These are phyloP conservation scores for Fulica atra DNA, from an alignment of 2,113 vertebrate genomes.

Conservation along the genomic window DNA sequence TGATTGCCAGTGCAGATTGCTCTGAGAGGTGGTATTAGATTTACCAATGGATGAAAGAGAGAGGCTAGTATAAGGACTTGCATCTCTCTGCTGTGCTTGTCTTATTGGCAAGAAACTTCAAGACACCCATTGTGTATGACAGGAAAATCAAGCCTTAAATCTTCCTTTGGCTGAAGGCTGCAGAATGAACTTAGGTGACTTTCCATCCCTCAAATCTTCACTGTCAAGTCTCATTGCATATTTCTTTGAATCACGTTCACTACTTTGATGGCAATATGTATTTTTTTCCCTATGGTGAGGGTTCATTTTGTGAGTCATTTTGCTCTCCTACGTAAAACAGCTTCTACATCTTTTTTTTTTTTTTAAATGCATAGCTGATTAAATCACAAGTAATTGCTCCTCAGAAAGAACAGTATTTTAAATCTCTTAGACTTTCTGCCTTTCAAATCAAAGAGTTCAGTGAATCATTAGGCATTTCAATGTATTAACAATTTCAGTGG, in stretches of 20 bases:
- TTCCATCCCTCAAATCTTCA: constrained; percentile 21
- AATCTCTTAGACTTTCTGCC: constrained; percentile 69
- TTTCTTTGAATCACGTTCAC: constrained; percentile 61
- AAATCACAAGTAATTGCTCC: constrained; percentile 73
- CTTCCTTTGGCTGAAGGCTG: constrained; percentile 12
- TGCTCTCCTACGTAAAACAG: constrained; percentile 68
- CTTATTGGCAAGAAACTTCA: neutral
- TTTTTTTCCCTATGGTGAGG: constrained; percentile 46
- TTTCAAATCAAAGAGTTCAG: constrained; percentile 68
- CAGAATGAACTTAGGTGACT: constrained; percentile 42
- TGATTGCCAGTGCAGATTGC: neutral
- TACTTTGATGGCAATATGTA: constrained; percentile 62
- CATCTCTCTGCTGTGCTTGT: neutral
- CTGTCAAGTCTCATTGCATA: constrained; percentile 34
- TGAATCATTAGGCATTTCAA: constrained; percentile 72
- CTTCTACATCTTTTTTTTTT: constrained; percentile 46
- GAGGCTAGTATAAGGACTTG: neutral
- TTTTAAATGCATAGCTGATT: constrained; percentile 65
- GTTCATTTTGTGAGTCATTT: constrained; percentile 73
- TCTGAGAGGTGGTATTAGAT: neutral
- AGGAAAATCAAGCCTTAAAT: neutral
- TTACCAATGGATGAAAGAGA: neutral
- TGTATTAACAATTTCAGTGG: constrained; percentile 48
- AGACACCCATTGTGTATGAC: neutral
- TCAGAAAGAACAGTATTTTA: constrained; percentile 62